Percentiles rank a stretch among this genome's conserved stretches.
These are phyloP conservation scores for Cryptocephalus primarius DNA, from an alignment of 2,888 invertebrate genomes.

Conservation along the genomic window DNA sequence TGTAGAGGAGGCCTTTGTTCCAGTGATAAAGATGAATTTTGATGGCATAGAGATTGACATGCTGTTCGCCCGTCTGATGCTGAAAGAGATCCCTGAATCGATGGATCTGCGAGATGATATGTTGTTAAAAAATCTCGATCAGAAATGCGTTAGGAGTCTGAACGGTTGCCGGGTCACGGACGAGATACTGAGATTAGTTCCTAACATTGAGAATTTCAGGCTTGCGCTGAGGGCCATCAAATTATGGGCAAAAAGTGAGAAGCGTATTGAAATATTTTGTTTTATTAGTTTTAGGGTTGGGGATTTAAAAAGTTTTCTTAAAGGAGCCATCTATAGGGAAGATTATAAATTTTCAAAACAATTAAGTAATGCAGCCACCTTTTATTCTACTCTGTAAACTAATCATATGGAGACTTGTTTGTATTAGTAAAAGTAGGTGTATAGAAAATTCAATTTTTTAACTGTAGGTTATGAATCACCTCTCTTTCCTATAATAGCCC, in stretches of 20 bases:
- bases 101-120: slow-evolving; percentile 84
- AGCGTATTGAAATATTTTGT: too few relatives aligned
- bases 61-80: slow-evolving; percentile 86
- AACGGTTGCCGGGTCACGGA: slow-evolving; percentile 99
- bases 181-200: slow-evolving; percentile 91
- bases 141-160: slow-evolving; percentile 90
- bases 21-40: slow-evolving; percentile 98
- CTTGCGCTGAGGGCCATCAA: slow-evolving; percentile 91
- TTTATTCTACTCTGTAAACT: too few relatives aligned
- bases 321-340: too few relatives aligned
- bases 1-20: slow-evolving; percentile 98
- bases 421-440: too few relatives aligned
- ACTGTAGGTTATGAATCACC: too few relatives aligned
- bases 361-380: too few relatives aligned
- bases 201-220: slow-evolving; percentile 88
- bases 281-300: too few relatives aligned
- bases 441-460: too few relatives aligned
- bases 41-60: slow-evolving; percentile 98
- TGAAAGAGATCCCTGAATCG: slow-evolving; percentile 89
- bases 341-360: too few relatives aligned
- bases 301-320: too few relatives aligned
- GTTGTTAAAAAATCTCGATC: slow-evolving; percentile 88
- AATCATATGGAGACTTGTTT: too few relatives aligned
- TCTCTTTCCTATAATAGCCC: too few relatives aligned
- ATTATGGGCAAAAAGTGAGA: slow-evolving; percentile 94